Conservation (phyloP, 1,140 invertebrate species). For the Battus philenor region DNA sequence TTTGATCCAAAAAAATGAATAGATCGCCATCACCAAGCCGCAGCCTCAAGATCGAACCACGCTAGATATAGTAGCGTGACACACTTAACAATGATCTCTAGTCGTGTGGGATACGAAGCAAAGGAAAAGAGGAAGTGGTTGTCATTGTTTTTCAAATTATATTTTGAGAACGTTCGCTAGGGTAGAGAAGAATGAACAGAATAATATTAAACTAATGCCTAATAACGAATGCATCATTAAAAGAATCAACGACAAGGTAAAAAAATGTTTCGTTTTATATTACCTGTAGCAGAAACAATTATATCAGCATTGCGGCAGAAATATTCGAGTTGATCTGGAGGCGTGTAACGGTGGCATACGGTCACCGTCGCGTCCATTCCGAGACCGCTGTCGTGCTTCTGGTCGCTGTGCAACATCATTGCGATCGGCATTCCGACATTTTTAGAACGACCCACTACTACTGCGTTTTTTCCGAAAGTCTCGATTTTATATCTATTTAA, state of each 20-base stretch:
- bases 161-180: too few relatives aligned
- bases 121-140: too few relatives aligned
- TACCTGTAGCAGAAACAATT: conserved; percentile 86
- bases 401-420: conserved; percentile 87
- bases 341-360: conserved; percentile 91
- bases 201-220: neutral
- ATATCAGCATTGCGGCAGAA: conserved; percentile 88
- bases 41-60: too few relatives aligned
- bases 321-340: conserved; percentile 82
- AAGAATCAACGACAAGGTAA: neutral
- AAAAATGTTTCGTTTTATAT: conserved; percentile 23
- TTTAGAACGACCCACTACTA: conserved; percentile 91
- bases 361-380: conserved; percentile 90
- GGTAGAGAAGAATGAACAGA: neutral
- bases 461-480: conserved; percentile 90
- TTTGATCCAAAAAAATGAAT: too few relatives aligned
- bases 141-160: too few relatives aligned
- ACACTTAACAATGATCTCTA: too few relatives aligned
- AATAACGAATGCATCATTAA: conserved; percentile 5
- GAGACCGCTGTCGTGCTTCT: conserved; percentile 76
- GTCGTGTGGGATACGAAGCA: too few relatives aligned
- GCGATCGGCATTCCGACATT: conserved; percentile 93
- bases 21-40: too few relatives aligned
- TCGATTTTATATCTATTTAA: conserved; percentile 84
- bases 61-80: too few relatives aligned